phyloP scores from a whole-genome alignment of 2,113 vertebrate species.

The Xenotilapia leptura region DNA sequence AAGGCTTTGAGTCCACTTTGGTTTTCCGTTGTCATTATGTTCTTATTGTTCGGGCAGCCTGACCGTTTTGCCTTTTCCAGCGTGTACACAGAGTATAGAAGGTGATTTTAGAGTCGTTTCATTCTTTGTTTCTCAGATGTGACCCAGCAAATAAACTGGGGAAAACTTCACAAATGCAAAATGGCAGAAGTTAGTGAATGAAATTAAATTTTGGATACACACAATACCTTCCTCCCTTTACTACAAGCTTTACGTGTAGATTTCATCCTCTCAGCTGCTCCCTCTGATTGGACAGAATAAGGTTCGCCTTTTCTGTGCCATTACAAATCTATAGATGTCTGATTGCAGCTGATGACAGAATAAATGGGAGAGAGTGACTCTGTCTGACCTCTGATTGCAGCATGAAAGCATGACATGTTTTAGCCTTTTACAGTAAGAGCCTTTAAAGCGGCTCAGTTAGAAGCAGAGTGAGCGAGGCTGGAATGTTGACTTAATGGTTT shows the following conservation, averaged over 20 bases:
- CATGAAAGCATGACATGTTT: not conserved
- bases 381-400: not conserved
- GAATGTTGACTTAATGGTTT: slow-evolving; percentile 21
- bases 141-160: not conserved
- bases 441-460: not conserved
- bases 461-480: not conserved
- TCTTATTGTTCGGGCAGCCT: slow-evolving; percentile 32
- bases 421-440: not conserved
- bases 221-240: not conserved
- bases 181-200: not conserved
- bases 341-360: slow-evolving; percentile 32
- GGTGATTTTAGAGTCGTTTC: not conserved
- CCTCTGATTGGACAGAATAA: not conserved
- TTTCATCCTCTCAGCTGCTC: not conserved
- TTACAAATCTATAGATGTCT: not conserved
- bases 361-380: slow-evolving; percentile 2
- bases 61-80: not conserved
- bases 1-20: slow-evolving; percentile 29
- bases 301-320: not conserved
- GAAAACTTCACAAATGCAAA: not conserved
- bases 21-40: slow-evolving; percentile 55
- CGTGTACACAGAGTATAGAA: not conserved
- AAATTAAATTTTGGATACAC: not conserved
- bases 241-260: not conserved
- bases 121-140: not conserved